Percentiles rank a stretch among this genome's conserved stretches.
phyloP scores from a whole-genome alignment of 2,113 vertebrate genomes.

The Paralichthys olivaceus region DNA sequence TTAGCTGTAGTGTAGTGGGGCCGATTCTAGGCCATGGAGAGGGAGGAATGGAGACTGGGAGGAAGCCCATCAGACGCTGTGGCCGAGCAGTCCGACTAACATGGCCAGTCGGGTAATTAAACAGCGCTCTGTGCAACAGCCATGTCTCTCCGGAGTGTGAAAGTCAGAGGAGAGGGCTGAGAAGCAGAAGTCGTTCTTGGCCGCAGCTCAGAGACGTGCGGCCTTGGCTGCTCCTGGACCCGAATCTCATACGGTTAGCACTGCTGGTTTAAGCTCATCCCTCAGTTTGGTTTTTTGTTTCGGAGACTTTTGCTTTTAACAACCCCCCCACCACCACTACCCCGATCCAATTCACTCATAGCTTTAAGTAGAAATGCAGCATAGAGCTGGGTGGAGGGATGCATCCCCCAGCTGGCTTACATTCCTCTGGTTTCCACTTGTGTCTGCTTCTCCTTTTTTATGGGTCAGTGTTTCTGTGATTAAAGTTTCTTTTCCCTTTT shows the following conservation, averaged over 20 bases:
- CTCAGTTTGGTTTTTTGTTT: slow-evolving; percentile 77
- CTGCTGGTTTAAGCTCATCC: slow-evolving; percentile 77
- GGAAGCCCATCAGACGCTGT: slow-evolving; percentile 63
- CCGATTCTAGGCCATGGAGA: slow-evolving; percentile 41
- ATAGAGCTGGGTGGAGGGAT: slow-evolving; percentile 73
- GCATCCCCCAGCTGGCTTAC: slow-evolving; percentile 79
- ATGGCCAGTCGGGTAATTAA: slow-evolving; percentile 66
- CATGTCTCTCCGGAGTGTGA: slow-evolving; percentile 53
- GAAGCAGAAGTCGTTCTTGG: slow-evolving; percentile 55
- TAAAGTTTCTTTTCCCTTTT: slow-evolving; percentile 69
- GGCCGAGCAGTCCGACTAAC: slow-evolving; percentile 46
- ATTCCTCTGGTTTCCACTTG: slow-evolving; percentile 83
- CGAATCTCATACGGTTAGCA: slow-evolving; percentile 59
- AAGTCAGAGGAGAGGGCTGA: slow-evolving; percentile 39
- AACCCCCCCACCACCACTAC: background rate
- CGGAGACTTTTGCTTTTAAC: slow-evolving; percentile 38
- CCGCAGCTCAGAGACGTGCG: slow-evolving; percentile 55
- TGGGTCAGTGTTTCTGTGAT: slow-evolving; percentile 83
- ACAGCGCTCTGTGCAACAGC: slow-evolving; percentile 36
- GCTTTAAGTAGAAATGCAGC: slow-evolving; percentile 81
- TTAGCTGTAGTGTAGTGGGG: slow-evolving; percentile 45
- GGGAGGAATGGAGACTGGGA: slow-evolving; percentile 48
- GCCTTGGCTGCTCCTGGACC: slow-evolving; percentile 47
- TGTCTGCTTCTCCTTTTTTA: slow-evolving; percentile 81
- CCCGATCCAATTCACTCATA: slow-evolving; percentile 46